Percentiles rank a stretch among this genome's conserved stretches.
Conservation (phyloP, 2,113 vertebrate species). For the Tragelaphus imberbis region DNA sequence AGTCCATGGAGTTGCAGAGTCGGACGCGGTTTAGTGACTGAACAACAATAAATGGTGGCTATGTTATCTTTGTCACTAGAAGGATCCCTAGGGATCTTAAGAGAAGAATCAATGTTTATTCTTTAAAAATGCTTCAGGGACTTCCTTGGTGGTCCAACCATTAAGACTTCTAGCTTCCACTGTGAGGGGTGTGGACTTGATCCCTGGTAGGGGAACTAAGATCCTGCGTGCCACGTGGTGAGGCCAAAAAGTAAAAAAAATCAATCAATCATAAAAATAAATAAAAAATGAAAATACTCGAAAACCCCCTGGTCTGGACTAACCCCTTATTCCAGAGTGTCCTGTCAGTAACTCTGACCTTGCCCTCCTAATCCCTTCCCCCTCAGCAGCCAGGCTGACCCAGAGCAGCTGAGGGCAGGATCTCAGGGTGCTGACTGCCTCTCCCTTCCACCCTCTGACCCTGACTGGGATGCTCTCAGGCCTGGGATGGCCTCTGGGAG, state of each 20-base stretch:
- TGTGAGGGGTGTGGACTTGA: neutral
- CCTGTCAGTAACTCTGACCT: neutral
- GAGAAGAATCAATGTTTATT: neutral
- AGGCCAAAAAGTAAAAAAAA: neutral
- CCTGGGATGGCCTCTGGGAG: neutral
- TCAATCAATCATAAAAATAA: neutral
- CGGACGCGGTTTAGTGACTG: neutral
- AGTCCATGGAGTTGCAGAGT: neutral
- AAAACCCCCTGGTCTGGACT: neutral
- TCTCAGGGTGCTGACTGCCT: neutral
- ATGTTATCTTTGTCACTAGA: neutral
- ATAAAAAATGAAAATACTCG: neutral
- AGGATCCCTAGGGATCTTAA: neutral
- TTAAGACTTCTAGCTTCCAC: neutral
- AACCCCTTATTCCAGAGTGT: neutral
- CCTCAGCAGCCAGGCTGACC: neutral
- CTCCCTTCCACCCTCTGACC: neutral
- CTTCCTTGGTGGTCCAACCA: neutral
- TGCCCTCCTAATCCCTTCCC: neutral
- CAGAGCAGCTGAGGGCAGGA: neutral
- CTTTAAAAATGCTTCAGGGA: neutral
- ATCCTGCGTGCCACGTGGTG: neutral
- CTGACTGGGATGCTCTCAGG: neutral
- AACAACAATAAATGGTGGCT: neutral
- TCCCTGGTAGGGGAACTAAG: neutral